Base-by-base conservation (phyloP, 2,888 invertebrate genomes). In the Horisme vitalbata region DNA sequence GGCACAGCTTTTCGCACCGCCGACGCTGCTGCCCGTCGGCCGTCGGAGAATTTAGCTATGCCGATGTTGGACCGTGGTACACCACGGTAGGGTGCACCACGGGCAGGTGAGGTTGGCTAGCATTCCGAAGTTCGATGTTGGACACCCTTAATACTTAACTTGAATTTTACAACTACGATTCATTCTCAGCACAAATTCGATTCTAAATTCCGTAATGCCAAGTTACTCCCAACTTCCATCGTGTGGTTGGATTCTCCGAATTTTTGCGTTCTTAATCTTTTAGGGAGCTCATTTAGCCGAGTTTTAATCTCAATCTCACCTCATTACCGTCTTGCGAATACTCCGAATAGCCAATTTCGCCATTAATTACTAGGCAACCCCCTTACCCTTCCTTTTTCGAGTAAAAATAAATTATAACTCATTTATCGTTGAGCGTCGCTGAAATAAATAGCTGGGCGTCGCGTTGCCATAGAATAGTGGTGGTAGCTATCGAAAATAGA, bases 381-480 rank as follows among this genome's bases (percentile, higher is more conserved):
- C 76, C 75, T 73, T 77, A 79, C 84, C 82, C 83, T 79, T 78
- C 83, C 83, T 80, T 83, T 86, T 85, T 79, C 79, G 76, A 75
- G 88, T 84, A 87, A 88, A 88, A 89, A 88, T 87, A 87, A 88
- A 88, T 89, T 85, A 83, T 87, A 85, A 88, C 78, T 83, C 87
- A 87, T 89, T 88, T 88, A 87, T 88, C 79, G 83, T 83, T 65
- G 37, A 38, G 45, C 38, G 43, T 27, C 27, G 18, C 30, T 28
- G 41, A 36, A 37, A 43, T 48, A 43, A 48, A 48, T 48, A 50
- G 50, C 15, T 9, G 60, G 65, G 70, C 69, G 71, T 71, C 63
- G 61, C 41, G 28, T 13, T 41, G 37, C 32, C 41, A 23, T 11
- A 34, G 38, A 33, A 18, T 47, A 12, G 11, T 2, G 10, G 11